Conservation (phyloP, 2,797 vertebrate genomes). For the Bovichtus variegatus region DNA sequence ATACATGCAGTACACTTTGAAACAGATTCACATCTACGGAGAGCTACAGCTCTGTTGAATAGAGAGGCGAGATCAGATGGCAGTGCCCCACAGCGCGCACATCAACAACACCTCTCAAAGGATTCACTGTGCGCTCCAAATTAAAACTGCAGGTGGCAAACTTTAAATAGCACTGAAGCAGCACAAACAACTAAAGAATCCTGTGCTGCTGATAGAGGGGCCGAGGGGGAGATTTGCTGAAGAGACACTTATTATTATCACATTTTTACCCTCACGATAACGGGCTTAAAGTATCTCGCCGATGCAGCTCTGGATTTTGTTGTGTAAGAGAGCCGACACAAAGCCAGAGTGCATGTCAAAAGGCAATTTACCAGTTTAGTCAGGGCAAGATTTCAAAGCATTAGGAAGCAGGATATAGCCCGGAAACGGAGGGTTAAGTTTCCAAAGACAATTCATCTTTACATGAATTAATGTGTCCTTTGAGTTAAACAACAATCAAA, state of each 20-base stretch:
- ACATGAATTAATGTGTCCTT: conserved; percentile 29
- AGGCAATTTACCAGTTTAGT: conserved; percentile 53
- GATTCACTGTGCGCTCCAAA: conserved; percentile 46
- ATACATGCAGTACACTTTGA: background rate
- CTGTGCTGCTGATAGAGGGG: conserved; percentile 34
- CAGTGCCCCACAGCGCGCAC: conserved; percentile 29
- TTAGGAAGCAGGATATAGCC: conserved; percentile 12
- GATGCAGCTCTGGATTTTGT: conserved; percentile 46
- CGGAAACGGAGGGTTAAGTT: conserved; percentile 41
- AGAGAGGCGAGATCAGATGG: conserved; percentile 45
- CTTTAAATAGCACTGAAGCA: conserved; percentile 63
- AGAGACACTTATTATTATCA: conserved; percentile 59
- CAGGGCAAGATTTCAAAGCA: conserved; percentile 40
- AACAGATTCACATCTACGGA: background rate
- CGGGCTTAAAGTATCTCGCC: conserved; percentile 55
- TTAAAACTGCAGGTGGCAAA: conserved; percentile 65
- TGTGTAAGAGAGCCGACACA: too few relatives aligned
- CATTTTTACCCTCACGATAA: conserved; percentile 49
- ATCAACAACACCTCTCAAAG: conserved; percentile 56
- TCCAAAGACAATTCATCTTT: conserved; percentile 34
- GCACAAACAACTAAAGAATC: conserved; percentile 50
- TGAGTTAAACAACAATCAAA: conserved; percentile 40
- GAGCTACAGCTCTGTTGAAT: conserved; percentile 8
- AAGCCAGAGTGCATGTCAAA: conserved; percentile 50
- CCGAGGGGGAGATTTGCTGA: conserved; percentile 45